phyloP scores from a whole-genome alignment of 2,888 invertebrate genomes.

The Miltochrista miniata region DNA sequence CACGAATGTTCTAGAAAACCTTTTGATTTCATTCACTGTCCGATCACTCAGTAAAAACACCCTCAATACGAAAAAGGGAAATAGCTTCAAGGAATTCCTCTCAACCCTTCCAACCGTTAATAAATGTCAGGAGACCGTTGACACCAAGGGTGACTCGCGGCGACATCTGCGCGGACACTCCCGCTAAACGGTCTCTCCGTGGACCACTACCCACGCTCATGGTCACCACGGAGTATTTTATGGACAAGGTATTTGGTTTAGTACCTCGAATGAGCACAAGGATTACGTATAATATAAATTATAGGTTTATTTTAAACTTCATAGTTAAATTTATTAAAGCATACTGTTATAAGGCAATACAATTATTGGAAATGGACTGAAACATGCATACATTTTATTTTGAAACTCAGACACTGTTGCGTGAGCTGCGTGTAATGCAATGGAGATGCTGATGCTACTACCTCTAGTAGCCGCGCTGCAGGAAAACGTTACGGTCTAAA shows the following conservation, averaged over 20 bases:
- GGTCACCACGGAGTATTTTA: conserved; percentile 36
- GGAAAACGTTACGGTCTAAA: too few relatives aligned
- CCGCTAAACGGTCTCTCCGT: conserved; percentile 45
- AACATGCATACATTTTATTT: too few relatives aligned
- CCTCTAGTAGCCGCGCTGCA: too few relatives aligned
- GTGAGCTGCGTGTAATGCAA: too few relatives aligned
- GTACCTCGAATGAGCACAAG: not conserved
- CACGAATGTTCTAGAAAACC: conserved; percentile 22
- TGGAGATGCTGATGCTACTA: too few relatives aligned
- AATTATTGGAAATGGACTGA: not conserved
- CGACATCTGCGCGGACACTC: conserved; percentile 43
- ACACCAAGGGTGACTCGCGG: conserved; percentile 52
- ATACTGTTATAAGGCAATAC: not conserved
- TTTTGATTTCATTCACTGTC: conserved; percentile 34
- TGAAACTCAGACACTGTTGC: too few relatives aligned
- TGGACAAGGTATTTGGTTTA: conserved; percentile 3
- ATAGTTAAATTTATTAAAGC: too few relatives aligned
- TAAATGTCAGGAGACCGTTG: conserved; percentile 73
- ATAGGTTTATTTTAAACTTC: too few relatives aligned
- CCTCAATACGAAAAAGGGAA: conserved; percentile 52
- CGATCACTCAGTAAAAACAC: conserved; percentile 39
- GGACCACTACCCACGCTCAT: conserved; percentile 49
- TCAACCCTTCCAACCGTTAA: conserved; percentile 73
- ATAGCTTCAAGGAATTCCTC: conserved; percentile 65
- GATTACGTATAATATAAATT: too few relatives aligned